A percentile compares a stretch with the other conserved stretches of the same genome.
Evolutionary conservation across 2,888 invertebrate species (phyloP).

Genomic region (Anagyrus pseudococci): DNA sequence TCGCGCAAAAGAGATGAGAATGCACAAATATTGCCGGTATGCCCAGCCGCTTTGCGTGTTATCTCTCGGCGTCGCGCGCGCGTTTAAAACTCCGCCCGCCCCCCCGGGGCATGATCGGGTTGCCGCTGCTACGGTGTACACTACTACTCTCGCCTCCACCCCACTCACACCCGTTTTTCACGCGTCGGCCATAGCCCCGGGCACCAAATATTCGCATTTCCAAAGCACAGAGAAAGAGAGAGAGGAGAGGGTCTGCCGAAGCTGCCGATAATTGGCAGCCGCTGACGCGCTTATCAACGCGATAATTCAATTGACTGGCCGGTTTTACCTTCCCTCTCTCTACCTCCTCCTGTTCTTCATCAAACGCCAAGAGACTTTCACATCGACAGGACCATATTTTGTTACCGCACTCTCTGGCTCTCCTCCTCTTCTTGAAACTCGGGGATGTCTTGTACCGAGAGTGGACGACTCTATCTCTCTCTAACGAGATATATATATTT

Average conservation of each 20-base stretch:
- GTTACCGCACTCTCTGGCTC: too few species aligned
- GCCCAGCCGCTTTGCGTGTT: not conserved
- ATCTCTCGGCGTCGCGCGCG: constrained; percentile 7
- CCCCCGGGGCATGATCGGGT: too few species aligned
- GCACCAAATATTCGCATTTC: constrained; percentile 48
- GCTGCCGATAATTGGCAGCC: constrained; percentile 50
- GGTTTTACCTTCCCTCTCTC: not conserved
- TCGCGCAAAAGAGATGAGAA: too few species aligned
- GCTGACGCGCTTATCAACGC: constrained; percentile 52
- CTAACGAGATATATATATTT: too few species aligned
- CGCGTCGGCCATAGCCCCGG: not conserved
- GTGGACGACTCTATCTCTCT: too few species aligned
- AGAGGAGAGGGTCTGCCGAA: too few species aligned
- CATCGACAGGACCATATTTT: too few species aligned
- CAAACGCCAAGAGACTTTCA: too few species aligned
- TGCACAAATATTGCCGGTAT: constrained; percentile 27
- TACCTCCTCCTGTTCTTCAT: not conserved
- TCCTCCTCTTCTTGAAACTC: too few species aligned
- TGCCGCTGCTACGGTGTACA: too few species aligned
- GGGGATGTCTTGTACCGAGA: too few species aligned
- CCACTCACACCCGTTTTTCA: constrained; percentile 14
- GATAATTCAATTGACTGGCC: constrained; percentile 49
- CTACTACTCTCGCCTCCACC: not conserved
- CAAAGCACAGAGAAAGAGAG: constrained; percentile 45
- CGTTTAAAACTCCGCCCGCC: constrained; percentile 21